Evolutionary conservation across 2,797 vertebrate species (phyloP).

Genomic region (Sebastes nivosus): DNA sequence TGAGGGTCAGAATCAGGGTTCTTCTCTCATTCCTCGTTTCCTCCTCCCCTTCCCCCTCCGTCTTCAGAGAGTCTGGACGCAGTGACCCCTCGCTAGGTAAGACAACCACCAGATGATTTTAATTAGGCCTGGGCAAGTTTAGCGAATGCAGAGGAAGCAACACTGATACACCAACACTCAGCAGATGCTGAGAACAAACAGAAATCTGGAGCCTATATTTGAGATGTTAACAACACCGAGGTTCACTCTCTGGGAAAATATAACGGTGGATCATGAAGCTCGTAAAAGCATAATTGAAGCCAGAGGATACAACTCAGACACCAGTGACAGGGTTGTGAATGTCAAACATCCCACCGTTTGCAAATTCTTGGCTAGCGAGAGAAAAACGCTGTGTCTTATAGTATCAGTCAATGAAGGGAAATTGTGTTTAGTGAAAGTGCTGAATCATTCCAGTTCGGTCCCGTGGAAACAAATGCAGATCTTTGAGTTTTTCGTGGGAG

Average conservation of each 20-base stretch:
- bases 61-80: constrained; percentile 55
- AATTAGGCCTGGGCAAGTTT: constrained; percentile 72
- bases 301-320: constrained; percentile 17
- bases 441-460: constrained; percentile 54
- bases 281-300: constrained; percentile 30
- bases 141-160: constrained; percentile 52
- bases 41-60: constrained; percentile 27
- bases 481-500: constrained; percentile 54
- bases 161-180: constrained; percentile 31
- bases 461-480: constrained; percentile 27
- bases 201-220: background rate
- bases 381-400: constrained; percentile 24
- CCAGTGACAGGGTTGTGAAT: constrained; percentile 18
- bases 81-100: constrained; percentile 75
- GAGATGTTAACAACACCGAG: constrained; percentile 15
- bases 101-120: constrained; percentile 79
- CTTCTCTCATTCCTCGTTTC: constrained; percentile 44
- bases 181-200: constrained; percentile 15
- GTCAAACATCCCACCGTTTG: constrained; percentile 26
- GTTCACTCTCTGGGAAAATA: constrained; percentile 12
- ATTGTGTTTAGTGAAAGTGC: constrained; percentile 44
- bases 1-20: constrained; percentile 38
- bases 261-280: constrained; percentile 24
- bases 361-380: constrained; percentile 23
- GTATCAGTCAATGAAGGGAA: constrained; percentile 7